phyloP scores from a whole-genome alignment of 2,113 vertebrate genomes.

The Notiomystis cincta region DNA sequence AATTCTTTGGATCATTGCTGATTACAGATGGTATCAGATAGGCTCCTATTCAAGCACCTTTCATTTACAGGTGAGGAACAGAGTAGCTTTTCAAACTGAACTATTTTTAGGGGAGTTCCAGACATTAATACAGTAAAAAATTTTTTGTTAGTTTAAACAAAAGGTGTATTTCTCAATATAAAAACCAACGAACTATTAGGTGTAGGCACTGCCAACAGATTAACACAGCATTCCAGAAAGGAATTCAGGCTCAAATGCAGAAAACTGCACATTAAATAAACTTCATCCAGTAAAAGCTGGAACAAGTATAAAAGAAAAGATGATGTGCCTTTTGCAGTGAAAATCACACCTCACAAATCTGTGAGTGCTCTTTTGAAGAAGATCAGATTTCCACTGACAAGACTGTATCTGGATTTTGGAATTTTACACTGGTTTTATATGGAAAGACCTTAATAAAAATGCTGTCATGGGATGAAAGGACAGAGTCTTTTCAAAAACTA shows the following conservation, averaged over 20 bases:
- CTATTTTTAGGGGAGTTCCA: not conserved
- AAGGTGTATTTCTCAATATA: not conserved
- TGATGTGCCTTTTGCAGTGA: not conserved
- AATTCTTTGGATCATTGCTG: not conserved
- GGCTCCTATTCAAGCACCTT: not conserved
- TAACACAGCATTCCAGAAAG: not conserved
- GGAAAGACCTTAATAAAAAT: not conserved
- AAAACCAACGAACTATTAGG: not conserved
- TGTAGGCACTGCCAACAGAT: not conserved
- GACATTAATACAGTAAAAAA: not conserved
- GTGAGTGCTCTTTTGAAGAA: not conserved
- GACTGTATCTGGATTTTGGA: not conserved
- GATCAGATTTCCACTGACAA: not conserved
- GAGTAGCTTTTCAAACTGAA: not conserved
- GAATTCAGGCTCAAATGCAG: not conserved
- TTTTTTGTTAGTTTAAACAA: not conserved
- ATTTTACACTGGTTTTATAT: not conserved
- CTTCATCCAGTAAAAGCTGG: not conserved
- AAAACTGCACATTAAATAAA: not conserved
- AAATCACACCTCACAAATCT: not conserved
- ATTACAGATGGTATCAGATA: not conserved
- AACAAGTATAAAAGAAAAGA: not conserved
- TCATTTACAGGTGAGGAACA: not conserved
- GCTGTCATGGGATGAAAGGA: not conserved
- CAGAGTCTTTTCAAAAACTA: not conserved